A percentile compares a stretch with the other conserved stretches of the same genome.
Evolutionary conservation across 2,797 vertebrate species (phyloP).

Genomic region (Bradypus variegatus): DNA sequence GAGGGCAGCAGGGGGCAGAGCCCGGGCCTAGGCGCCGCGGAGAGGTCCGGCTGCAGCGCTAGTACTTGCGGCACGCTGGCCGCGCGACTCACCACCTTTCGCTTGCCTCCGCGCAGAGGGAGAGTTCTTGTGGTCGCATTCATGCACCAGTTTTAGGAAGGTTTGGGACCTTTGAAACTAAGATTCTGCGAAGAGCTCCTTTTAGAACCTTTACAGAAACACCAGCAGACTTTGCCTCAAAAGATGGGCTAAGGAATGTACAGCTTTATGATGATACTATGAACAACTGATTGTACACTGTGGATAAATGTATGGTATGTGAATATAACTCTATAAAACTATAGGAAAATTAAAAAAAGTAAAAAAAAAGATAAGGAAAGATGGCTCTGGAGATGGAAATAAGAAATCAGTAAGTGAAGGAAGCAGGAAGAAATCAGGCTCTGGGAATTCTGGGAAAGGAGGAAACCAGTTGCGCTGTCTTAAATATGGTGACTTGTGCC

Average conservation of each 20-base stretch:
- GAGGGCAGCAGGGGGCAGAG: background rate
- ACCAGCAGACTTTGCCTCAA: constrained; percentile 86
- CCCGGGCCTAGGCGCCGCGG: constrained; percentile 49
- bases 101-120: constrained; percentile 70
- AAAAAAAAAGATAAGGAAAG: too few species aligned
- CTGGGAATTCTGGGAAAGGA: constrained; percentile 93
- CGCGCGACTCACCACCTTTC: constrained; percentile 70
- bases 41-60: constrained; percentile 69
- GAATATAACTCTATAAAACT: too few species aligned
- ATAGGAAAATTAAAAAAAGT: too few species aligned
- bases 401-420: constrained; percentile 88
- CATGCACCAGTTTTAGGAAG: constrained; percentile 84
- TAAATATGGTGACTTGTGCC: constrained; percentile 96
- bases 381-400: constrained; percentile 84
- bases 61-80: constrained; percentile 71
- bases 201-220: constrained; percentile 87
- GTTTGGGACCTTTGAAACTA: constrained; percentile 79
- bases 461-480: constrained; percentile 94
- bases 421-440: constrained; percentile 80
- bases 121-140: constrained; percentile 80
- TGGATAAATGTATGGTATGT: too few species aligned
- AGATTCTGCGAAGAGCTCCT: constrained; percentile 74
- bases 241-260: constrained; percentile 87
- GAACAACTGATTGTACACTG: too few species aligned
- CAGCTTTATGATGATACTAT: too few species aligned